phyloP scores from a whole-genome alignment of 1,140 invertebrate genomes.

The Scaptomyza montana region DNA sequence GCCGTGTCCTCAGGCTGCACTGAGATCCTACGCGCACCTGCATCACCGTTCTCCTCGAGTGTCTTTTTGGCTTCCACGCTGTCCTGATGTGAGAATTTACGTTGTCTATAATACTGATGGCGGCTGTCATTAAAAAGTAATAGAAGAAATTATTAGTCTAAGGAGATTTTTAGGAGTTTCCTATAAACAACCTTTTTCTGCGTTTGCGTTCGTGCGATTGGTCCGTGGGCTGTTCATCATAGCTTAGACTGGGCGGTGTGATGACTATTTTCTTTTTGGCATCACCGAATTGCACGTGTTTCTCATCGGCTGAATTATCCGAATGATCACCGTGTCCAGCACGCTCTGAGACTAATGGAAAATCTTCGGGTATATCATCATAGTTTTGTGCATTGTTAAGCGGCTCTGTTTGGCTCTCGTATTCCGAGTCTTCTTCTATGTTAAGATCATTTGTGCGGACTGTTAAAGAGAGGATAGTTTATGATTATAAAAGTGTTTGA shows the following conservation, averaged over 20 bases:
- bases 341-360: slow-evolving; percentile 78
- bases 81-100: slow-evolving; percentile 91
- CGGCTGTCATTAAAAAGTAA: slow-evolving; percentile 81
- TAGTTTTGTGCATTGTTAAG: slow-evolving; percentile 83
- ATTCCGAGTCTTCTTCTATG: slow-evolving; percentile 80
- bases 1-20: slow-evolving; percentile 91
- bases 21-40: slow-evolving; percentile 85
- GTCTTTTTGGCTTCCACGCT: slow-evolving; percentile 83
- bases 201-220: slow-evolving; percentile 83
- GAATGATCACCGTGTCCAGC: slow-evolving; percentile 83
- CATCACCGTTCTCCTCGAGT: slow-evolving; percentile 81
- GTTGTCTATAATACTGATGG: slow-evolving; percentile 87
- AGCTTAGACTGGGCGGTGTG: slow-evolving; percentile 70
- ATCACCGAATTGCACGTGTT: slow-evolving; percentile 80
- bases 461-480: background rate
- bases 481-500: no score
- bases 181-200: slow-evolving; percentile 73
- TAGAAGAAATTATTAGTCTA: background rate
- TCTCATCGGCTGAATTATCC: slow-evolving; percentile 81
- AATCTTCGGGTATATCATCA: slow-evolving; percentile 84
- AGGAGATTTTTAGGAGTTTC: background rate
- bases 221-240: slow-evolving; percentile 81
- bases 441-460: slow-evolving; percentile 76
- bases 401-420: slow-evolving; percentile 76
- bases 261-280: slow-evolving; percentile 75